Evolutionary conservation across 1,140 invertebrate genomes (phyloP).

Genomic region (Spodoptera frugiperda): DNA sequence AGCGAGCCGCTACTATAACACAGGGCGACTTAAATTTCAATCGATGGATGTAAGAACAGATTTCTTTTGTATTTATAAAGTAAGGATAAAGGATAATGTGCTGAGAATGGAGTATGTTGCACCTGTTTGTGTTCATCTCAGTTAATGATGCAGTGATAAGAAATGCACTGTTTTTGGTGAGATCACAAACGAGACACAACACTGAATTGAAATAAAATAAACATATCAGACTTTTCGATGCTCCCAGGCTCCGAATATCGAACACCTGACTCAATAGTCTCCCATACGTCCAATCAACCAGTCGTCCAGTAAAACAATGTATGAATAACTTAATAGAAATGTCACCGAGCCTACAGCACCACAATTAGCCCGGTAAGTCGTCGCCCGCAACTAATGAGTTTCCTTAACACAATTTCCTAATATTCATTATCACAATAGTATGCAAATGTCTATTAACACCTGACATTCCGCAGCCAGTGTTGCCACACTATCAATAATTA

Average conservation of each 20-base stretch:
- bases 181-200: not conserved
- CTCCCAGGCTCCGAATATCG: too few species aligned
- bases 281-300: not conserved
- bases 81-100: conserved; percentile 9
- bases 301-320: not conserved
- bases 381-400: conserved; percentile 28
- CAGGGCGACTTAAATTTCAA: conserved; percentile 58
- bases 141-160: not conserved
- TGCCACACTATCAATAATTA: conserved; percentile 37
- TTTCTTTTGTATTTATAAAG: conserved; percentile 47
- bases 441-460: conserved; percentile 45
- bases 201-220: too few species aligned
- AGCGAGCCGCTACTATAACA: conserved; percentile 57
- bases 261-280: not conserved
- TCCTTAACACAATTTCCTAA: conserved; percentile 36
- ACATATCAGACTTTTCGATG: too few species aligned
- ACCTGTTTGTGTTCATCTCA: conserved; percentile 8
- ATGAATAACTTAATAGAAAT: not conserved
- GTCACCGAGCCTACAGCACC: not conserved
- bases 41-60: conserved; percentile 52
- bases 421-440: conserved; percentile 42
- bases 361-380: not conserved
- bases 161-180: not conserved
- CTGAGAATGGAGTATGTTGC: conserved; percentile 5
- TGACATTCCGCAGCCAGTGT: conserved; percentile 32